These are phyloP conservation scores for Pomatostomus ruficeps DNA, from an alignment of 2,113 vertebrate species.

Conservation along the genomic window DNA sequence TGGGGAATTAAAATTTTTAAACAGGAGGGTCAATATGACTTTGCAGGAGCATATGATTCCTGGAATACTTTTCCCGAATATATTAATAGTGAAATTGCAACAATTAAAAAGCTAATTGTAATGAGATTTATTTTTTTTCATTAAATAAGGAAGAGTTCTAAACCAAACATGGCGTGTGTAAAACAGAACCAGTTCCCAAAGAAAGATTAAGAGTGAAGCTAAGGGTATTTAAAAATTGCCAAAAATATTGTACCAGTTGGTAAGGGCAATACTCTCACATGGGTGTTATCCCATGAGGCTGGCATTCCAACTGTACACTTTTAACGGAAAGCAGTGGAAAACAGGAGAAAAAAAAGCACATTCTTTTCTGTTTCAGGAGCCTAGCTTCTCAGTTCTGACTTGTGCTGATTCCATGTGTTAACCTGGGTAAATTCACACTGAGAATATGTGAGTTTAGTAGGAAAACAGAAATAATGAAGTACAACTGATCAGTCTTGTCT, in stretches of 20 bases:
- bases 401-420: neutral
- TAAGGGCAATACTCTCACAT: neutral
- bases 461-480: neutral
- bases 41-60: neutral
- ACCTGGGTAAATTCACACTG: neutral
- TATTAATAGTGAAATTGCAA: neutral
- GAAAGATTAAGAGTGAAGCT: neutral
- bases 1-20: neutral
- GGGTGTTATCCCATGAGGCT: neutral
- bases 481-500: neutral
- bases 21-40: neutral
- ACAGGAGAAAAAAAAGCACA: fast-evolving
- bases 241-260: neutral
- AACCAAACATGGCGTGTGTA: neutral
- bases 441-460: neutral
- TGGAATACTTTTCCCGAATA: neutral
- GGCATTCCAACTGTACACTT: neutral
- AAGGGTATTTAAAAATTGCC: neutral
- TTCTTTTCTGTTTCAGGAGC: neutral
- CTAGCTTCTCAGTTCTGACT: neutral
- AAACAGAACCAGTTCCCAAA: neutral
- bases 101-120: neutral
- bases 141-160: neutral
- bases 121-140: neutral
- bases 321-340: neutral